Evolutionary conservation across 2,113 vertebrate species (phyloP), one percentile per base, ranked within the genome.

Genomic region (Thomomys bottae): DNA sequence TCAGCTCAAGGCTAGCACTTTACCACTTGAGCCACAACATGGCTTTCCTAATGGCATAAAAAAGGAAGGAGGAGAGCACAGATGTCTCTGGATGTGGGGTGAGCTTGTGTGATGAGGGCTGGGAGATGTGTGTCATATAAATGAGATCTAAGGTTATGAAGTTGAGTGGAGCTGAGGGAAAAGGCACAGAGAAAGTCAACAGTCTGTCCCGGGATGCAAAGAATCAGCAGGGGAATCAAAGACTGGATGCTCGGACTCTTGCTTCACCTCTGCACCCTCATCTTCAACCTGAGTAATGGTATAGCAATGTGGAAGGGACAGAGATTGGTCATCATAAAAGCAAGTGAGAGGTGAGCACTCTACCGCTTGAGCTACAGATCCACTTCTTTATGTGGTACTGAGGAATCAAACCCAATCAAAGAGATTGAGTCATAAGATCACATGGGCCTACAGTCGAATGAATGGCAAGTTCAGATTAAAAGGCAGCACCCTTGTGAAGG

Each of bases 141-240:
- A 57, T 72, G 40, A 61, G 14, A 91, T 36, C 32, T 75, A 40
- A 54, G 32, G 18, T 23, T 80, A 72, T 61, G 18, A 87, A 90
- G 63, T 17, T 45, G 49, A 77, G 8, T 49, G 79, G 15, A 3
- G 14, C 61, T n/a, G 82, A 73, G 14, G 28, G 75, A 80, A 36
- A 49, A 89, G 68, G 59, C 17, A 36, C 34, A 54, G 34, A 70
- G 57, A 88, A 20, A 26, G 57, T 82, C 26, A 75, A 24, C 23
- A 87, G 68, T 15, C 63, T 92, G 84, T 71, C 34, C 76, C 36
- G 71, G 66, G 40, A 84, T 68, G 86, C 34, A 72, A 36, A 88
- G 36, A 73, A n/a, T 61, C 32, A 49, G 30, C 61, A 54, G 8
- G 3, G 17, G 4, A 66, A 61, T 42, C 36, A 75, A 32, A 12